phyloP scores from a whole-genome alignment of 2,888 invertebrate genomes.

The Psococerastis gibbosa region DNA sequence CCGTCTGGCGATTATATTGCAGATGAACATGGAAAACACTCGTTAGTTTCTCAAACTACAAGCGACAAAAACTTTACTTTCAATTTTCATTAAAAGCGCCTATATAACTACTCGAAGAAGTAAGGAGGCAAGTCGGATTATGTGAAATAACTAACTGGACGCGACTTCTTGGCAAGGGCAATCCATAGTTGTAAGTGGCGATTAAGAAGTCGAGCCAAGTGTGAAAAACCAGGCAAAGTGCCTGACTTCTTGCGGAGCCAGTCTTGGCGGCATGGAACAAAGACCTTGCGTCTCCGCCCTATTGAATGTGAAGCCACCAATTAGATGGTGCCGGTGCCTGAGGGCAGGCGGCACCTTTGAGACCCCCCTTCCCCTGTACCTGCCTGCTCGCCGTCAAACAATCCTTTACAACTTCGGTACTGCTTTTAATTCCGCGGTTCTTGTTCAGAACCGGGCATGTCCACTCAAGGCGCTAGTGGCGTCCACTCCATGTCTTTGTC shows the following conservation, averaged over 20 bases:
- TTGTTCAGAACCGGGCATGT: not conserved
- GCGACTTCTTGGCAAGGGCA: not conserved
- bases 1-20: too few species aligned
- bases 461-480: too few species aligned
- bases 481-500: too few species aligned
- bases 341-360: conserved; percentile 28
- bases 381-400: not conserved
- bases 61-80: conserved; percentile 7
- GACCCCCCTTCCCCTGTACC: conserved; percentile 5
- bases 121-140: not conserved
- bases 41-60: conserved; percentile 6
- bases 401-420: conserved; percentile 1
- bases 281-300: conserved; percentile 23
- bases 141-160: not conserved
- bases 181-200: too few species aligned
- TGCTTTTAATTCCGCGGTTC: conserved; percentile 5
- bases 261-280: conserved; percentile 4
- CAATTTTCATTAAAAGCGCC: conserved; percentile 9
- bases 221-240: not conserved
- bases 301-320: conserved; percentile 30
- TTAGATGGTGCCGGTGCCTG: conserved; percentile 31
- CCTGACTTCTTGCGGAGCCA: conserved; percentile 5
- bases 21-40: too few species aligned
- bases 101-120: too few species aligned
- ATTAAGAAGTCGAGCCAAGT: not conserved